Base-by-base conservation (phyloP, 2,888 invertebrate genomes). In the Caenorhabditis afra region DNA sequence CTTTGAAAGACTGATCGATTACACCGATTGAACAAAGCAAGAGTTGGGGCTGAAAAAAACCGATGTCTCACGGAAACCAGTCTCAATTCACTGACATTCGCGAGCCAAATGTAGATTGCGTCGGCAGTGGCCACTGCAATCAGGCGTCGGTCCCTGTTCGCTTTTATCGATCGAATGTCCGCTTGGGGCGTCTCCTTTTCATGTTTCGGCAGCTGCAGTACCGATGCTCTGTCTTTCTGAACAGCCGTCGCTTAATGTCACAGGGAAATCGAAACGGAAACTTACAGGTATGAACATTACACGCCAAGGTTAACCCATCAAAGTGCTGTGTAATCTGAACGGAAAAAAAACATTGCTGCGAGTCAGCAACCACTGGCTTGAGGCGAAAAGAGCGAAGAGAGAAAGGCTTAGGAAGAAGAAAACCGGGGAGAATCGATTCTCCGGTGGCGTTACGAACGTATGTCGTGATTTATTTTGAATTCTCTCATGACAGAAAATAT, bases 121-220 rank as follows among this genome's bases (percentile, higher is more conserved):
- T 83, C 75, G 22, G 65, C 70, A 0, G 88, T 87, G 1, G 85
- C 79, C 14, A 85, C 78, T 11, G 87, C 88, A 53, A 88, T 73
- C 22, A 89, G 67, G 10, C 79, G 76, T n/a, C 85, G 79, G 23
- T 89, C 90, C n/a, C 89, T 79, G 65, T 90, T 89, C 4, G 85
- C 86, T 4, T 75, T 79, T 10, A 89, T 77, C n/a, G 65, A 73
- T 37, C 58, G 49, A 22, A 73, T 20, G n/a, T 64, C 64, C 0
- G 73, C 57, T 44, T 50, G 44, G 7, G 49, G 29, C 18, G 73
- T 59, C 49, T 67, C 49, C 12, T 64, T 57, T n/a, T 58, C 76
- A 68, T 62, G 64, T 45, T 76, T 65, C 0, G 68, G 62, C 23
- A 77, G 61, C 18, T 70, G 64, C 16, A 77, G 41, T 45, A 64